Conservation (phyloP, 2,797 vertebrate species). For the Trachurus trachurus region DNA sequence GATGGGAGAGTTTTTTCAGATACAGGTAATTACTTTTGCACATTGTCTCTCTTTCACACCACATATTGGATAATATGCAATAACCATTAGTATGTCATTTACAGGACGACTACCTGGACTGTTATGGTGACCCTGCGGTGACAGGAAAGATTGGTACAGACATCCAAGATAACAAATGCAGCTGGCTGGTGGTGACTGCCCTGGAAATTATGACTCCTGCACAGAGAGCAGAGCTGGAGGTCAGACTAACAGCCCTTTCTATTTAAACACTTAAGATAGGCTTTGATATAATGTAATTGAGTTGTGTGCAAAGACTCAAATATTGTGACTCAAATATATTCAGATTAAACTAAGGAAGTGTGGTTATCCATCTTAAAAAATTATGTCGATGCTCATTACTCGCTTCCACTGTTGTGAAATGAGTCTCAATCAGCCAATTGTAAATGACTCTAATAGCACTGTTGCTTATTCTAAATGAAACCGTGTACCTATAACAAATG, state of each 20-base stretch:
- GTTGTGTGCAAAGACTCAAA: neutral
- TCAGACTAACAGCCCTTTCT: conserved; percentile 58
- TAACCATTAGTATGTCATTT: conserved; percentile 9
- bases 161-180: conserved; percentile 99
- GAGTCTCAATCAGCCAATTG: too few species aligned
- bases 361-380: neutral
- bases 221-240: conserved; percentile 91
- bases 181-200: conserved; percentile 96
- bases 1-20: conserved; percentile 98
- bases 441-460: too few species aligned
- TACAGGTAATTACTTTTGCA: conserved; percentile 87
- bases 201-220: conserved; percentile 86
- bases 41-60: fast-evolving
- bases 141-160: conserved; percentile 98
- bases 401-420: too few species aligned
- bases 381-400: too few species aligned
- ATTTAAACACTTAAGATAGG: neutral
- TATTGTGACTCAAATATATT: neutral
- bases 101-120: conserved; percentile 97
- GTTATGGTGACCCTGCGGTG: conserved; percentile 92
- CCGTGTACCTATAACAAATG: too few species aligned
- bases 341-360: neutral
- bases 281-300: neutral
- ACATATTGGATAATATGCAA: neutral
- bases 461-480: too few species aligned